A percentile compares a stretch with the other conserved stretches of the same genome.
phyloP scores from a whole-genome alignment of 2,888 invertebrate species.

The Drosophila anomelani region DNA sequence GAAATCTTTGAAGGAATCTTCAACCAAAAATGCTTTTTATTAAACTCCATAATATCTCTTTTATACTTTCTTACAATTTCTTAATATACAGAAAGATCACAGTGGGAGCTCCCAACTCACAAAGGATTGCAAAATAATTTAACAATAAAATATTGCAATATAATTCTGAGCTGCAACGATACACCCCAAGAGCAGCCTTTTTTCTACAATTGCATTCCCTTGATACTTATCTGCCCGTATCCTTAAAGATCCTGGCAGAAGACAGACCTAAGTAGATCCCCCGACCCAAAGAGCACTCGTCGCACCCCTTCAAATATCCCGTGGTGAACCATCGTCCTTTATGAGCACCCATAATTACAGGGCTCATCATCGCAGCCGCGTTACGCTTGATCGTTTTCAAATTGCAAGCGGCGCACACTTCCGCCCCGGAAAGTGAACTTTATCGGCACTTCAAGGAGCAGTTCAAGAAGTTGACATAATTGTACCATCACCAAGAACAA shows the following conservation, averaged over 20 bases:
- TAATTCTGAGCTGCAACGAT: conserved; percentile 2
- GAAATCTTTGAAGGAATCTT: neutral
- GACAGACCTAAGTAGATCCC: conserved; percentile 13
- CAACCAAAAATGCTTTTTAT: too few species aligned
- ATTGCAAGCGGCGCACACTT: conserved; percentile 70
- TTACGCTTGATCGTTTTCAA: conserved; percentile 79
- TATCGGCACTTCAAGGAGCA: conserved; percentile 74
- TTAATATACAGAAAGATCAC: neutral
- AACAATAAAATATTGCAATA: conserved; percentile 17
- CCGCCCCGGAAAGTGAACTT: conserved; percentile 51
- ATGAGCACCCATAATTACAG: conserved; percentile 67
- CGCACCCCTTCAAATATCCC: conserved; percentile 48
- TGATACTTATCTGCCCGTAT: conserved; percentile 35
- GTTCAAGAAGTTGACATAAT: conserved; percentile 80
- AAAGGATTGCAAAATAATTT: neutral
- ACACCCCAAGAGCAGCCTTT: conserved; percentile 18
- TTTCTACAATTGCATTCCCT: conserved; percentile 12
- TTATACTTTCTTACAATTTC: neutral
- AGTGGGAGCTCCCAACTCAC: conserved; percentile 11
- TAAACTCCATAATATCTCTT: neutral
- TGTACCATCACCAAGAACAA: conserved; percentile 63
- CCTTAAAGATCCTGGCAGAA: conserved; percentile 27
- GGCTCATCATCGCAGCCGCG: conserved; percentile 57
- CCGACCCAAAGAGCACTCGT: conserved; percentile 27
- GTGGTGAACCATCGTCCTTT: conserved; percentile 55